Evolutionary conservation across 2,888 invertebrate genomes (phyloP).

Genomic region (Eupithecia inturbata): DNA sequence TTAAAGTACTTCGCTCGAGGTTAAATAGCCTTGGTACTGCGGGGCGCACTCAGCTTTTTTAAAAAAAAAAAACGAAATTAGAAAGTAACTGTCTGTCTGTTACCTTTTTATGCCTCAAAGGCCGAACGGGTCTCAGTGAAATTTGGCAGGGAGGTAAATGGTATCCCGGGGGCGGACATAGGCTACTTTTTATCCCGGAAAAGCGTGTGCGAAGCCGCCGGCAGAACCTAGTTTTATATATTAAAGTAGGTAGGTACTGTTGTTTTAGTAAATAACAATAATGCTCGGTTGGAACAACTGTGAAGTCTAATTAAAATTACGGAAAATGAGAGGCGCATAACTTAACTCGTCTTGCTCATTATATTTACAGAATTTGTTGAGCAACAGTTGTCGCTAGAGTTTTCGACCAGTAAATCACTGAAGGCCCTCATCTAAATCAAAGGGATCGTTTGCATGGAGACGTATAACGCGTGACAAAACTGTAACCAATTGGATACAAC

Average conservation of each 20-base stretch:
- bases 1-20: no score
- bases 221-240: no score
- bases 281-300: background rate
- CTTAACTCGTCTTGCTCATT: background rate
- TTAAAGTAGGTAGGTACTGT: background rate
- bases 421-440: constrained; percentile 19
- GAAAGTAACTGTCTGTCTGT: no score
- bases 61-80: no score
- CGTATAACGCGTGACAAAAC: constrained; percentile 34
- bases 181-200: no score
- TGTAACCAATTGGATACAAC: constrained; percentile 41
- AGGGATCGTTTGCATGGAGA: constrained; percentile 29
- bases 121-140: no score
- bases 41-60: no score
- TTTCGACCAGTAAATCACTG: constrained; percentile 5
- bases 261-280: background rate
- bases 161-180: no score
- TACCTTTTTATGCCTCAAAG: no score
- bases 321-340: background rate
- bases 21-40: no score
- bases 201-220: no score
- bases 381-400: background rate
- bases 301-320: background rate
- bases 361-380: constrained; percentile 3
- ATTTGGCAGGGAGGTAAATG: no score